Evolutionary conservation across 2,888 invertebrate genomes (phyloP).

Genomic region (Catocala sponsa): DNA sequence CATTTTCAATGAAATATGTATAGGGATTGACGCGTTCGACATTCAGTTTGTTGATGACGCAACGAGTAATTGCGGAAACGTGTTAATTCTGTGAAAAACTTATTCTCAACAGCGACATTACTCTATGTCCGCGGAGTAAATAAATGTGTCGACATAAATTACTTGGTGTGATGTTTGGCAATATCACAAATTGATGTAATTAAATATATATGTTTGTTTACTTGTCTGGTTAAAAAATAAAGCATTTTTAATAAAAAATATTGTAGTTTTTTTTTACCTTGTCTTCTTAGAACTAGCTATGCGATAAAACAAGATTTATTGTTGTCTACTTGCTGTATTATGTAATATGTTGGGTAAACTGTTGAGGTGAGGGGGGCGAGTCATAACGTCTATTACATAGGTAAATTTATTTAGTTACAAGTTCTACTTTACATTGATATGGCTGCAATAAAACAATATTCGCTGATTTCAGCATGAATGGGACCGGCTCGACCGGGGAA

Average conservation of each 20-base stretch:
- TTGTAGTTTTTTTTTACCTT: not conserved
- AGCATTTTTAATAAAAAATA: conserved; percentile 19
- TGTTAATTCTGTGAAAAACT: conserved; percentile 9
- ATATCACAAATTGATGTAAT: conserved; percentile 31
- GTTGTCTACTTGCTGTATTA: too few relatives aligned
- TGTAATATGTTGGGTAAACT: too few relatives aligned
- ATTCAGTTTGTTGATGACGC: conserved; percentile 6
- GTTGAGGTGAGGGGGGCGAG: too few relatives aligned
- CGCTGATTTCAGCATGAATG: too few relatives aligned
- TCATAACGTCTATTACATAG: too few relatives aligned
- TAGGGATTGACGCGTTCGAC: conserved; percentile 8
- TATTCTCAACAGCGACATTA: not conserved
- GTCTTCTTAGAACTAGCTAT: not conserved
- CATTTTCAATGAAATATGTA: conserved; percentile 19
- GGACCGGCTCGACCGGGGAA: too few relatives aligned
- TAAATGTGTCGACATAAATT: conserved; percentile 25
- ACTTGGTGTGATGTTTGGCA: conserved; percentile 20
- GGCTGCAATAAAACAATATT: too few relatives aligned
- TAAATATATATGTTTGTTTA: conserved; percentile 39
- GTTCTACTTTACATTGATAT: too few relatives aligned
- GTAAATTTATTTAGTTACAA: too few relatives aligned
- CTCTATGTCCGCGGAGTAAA: conserved; percentile 12
- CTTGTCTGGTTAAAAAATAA: conserved; percentile 46
- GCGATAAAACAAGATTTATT: too few relatives aligned
- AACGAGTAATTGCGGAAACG: conserved; percentile 1